Percentiles rank a stretch among this genome's conserved stretches.
Conservation (phyloP, 2,888 invertebrate species). For the Spicauda simplicius region DNA sequence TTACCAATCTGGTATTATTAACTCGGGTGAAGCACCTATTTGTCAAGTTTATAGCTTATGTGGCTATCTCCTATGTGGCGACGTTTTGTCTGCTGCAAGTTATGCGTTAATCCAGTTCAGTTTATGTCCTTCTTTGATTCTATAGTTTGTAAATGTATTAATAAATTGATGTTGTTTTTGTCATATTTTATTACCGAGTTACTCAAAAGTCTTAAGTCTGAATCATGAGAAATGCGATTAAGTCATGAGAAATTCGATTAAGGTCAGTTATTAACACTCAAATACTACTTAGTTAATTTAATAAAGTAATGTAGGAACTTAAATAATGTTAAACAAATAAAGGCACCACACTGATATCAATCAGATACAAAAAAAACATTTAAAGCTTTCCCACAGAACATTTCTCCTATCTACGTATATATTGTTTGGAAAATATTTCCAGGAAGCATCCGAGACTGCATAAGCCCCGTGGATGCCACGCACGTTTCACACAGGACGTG, state of each 20-base stretch:
- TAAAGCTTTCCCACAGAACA: conserved; percentile 16
- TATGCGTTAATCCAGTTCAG: neutral
- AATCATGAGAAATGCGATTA: too few relatives aligned
- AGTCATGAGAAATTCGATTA: too few relatives aligned
- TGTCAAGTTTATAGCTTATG: conserved; percentile 25
- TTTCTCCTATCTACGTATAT: neutral
- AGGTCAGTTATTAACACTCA: too few relatives aligned
- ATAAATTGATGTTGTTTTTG: too few relatives aligned
- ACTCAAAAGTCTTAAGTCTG: too few relatives aligned
- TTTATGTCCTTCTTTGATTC: neutral
- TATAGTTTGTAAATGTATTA: neutral
- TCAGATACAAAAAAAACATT: neutral
- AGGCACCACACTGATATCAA: neutral
- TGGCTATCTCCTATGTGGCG: neutral
- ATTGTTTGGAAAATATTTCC: conserved; percentile 46
- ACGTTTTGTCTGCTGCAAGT: conserved; percentile 10
- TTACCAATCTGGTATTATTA: conserved; percentile 28
- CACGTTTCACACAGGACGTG: conserved; percentile 74
- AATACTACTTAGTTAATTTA: too few relatives aligned
- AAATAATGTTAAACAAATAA: too few relatives aligned
- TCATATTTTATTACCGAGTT: too few relatives aligned
- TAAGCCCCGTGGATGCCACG: conserved; percentile 51
- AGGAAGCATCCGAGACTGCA: conserved; percentile 50
- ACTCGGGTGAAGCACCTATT: conserved; percentile 19
- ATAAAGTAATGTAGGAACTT: too few relatives aligned